These are phyloP conservation scores for Drosophila pseudoobscura DNA, from an alignment of 1,140 invertebrate genomes.

Conservation along the genomic window DNA sequence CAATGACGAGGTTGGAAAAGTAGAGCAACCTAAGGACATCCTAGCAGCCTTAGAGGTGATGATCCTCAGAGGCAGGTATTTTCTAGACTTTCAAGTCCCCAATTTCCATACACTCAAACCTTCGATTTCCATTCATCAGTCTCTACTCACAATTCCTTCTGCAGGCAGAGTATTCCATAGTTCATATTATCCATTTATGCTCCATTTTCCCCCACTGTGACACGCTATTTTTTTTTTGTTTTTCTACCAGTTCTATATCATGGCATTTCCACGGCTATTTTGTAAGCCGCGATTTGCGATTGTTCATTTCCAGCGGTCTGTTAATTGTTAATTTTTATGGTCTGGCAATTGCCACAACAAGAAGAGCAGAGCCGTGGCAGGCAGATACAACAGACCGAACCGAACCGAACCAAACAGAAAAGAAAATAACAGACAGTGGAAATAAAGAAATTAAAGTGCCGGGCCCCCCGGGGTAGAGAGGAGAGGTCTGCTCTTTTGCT, in stretches of 20 bases:
- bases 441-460: slow-evolving; percentile 76
- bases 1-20: background rate
- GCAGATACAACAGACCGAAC: slow-evolving; percentile 9
- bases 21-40: no score
- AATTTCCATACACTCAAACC: no score
- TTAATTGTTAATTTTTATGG: slow-evolving; percentile 83
- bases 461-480: slow-evolving; percentile 11
- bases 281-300: slow-evolving; percentile 76
- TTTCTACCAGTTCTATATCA: slow-evolving; percentile 38
- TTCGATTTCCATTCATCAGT: no score
- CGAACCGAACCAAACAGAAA: background rate
- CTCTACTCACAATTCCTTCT: no score
- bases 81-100: no score
- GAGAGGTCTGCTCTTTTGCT: background rate
- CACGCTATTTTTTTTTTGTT: slow-evolving; percentile 26
- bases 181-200: background rate
- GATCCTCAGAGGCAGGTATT: no score
- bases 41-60: no score
- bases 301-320: slow-evolving; percentile 67
- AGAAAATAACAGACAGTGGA: slow-evolving; percentile 15
- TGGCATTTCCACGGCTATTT: slow-evolving; percentile 55
- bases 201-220: slow-evolving; percentile 18
- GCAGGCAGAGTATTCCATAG: slow-evolving; percentile 3
- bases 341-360: slow-evolving; percentile 68
- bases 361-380: slow-evolving; percentile 3